Evolutionary conservation across 2,888 invertebrate genomes (phyloP).

Genomic region (Pocota personata): DNA sequence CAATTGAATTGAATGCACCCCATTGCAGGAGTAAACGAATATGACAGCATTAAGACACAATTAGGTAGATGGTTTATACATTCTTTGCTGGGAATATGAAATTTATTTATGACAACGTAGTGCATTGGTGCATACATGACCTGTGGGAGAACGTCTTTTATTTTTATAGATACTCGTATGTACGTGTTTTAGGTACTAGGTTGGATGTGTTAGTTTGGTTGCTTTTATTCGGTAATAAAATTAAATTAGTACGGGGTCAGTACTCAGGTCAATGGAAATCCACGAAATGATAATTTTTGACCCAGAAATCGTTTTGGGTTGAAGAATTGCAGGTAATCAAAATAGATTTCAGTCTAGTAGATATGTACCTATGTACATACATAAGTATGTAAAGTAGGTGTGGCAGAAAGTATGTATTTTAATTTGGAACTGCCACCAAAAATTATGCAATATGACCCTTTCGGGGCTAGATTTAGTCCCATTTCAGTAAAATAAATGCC

Average conservation of each 20-base stretch:
- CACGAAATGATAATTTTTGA: conserved; percentile 9
- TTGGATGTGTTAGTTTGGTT: not conserved
- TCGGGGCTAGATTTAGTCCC: too few relatives aligned
- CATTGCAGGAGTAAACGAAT: conserved; percentile 35
- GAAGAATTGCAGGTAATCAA: not conserved
- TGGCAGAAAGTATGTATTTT: too few relatives aligned
- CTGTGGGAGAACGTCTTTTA: not conserved
- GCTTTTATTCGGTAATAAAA: not conserved
- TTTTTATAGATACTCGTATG: too few relatives aligned
- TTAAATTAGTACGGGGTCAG: not conserved
- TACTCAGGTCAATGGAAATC: not conserved
- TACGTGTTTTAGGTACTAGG: not conserved
- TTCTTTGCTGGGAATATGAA: conserved; percentile 54
- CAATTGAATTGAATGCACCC: conserved; percentile 52
- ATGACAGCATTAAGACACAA: conserved; percentile 64
- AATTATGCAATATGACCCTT: too few relatives aligned
- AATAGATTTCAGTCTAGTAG: too few relatives aligned
- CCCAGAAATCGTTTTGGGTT: conserved; percentile 5
- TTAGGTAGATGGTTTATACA: conserved; percentile 61
- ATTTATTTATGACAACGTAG: conserved; percentile 48
- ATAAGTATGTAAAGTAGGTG: too few relatives aligned
- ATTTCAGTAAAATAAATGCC: too few relatives aligned
- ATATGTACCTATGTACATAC: too few relatives aligned
- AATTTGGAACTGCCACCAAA: too few relatives aligned
- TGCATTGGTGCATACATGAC: conserved; percentile 20